Percentiles rank a stretch among this genome's conserved stretches.
phyloP scores from a whole-genome alignment of 2,797 vertebrate species.

The Muraenolepis orangiensis region DNA sequence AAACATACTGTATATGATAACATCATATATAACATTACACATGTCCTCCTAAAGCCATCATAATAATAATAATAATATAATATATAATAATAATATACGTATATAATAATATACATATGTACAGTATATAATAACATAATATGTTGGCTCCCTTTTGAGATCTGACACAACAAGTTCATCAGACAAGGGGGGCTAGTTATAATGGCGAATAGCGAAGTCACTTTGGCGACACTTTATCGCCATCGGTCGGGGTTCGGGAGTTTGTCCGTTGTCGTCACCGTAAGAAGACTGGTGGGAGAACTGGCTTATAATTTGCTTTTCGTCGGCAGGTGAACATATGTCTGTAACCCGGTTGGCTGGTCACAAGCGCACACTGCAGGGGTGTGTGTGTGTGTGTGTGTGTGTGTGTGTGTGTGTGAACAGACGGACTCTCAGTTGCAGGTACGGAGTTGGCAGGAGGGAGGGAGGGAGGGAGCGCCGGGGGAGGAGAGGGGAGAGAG shows the following conservation, averaged over 20 bases:
- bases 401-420: constrained; percentile 35
- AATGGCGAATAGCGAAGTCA: too few relatives aligned
- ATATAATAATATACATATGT: too few relatives aligned
- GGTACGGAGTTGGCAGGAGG: constrained; percentile 22
- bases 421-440: constrained; percentile 60
- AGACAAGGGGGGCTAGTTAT: too few relatives aligned
- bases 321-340: neutral
- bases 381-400: neutral
- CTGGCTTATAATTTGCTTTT: neutral
- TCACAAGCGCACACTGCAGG: neutral
- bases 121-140: too few relatives aligned
- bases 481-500: neutral
- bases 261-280: neutral
- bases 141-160: too few relatives aligned
- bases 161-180: too few relatives aligned
- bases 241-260: neutral
- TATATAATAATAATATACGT: too few relatives aligned
- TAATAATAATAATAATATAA: too few relatives aligned
- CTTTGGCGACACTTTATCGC: too few relatives aligned
- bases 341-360: neutral
- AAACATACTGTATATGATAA: too few relatives aligned
- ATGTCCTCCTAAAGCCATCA: too few relatives aligned
- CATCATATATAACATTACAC: too few relatives aligned
- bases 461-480: constrained; percentile 5
- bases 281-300: neutral